Base-by-base conservation (phyloP, 2,797 vertebrate genomes). In the Bradypodion pumilum region DNA sequence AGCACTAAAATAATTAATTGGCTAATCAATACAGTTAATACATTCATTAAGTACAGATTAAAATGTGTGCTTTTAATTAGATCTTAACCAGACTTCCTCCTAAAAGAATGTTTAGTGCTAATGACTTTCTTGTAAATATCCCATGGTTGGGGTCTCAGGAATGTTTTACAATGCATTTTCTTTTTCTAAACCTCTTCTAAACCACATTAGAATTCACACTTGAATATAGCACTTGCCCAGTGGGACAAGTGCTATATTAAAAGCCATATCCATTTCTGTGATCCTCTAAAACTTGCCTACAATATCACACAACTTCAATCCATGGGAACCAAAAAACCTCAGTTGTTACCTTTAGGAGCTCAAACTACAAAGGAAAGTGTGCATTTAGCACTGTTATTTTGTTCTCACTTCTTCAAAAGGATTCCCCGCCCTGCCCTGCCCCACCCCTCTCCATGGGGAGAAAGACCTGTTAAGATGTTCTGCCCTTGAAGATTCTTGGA, bases 1-100 rank as follows among this genome's bases (percentile, higher is more conserved):
- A 76, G 79, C 27, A 63, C 35, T 85, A 81, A 83, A 85, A 77
- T 85, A 81, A 85, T 85, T 85, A 81, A 85, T 81, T 85, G 79
- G 40, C 74, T 70, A 72, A 85, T 85, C 74, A 85, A 85, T 85
- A 81, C 56, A 12, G 56, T 72, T 77, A 85, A 81, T 76, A 62
- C 81, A 70, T 81, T 76, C 84, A 81, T 85, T 81, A 85, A 63
- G 66, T 40, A 70, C 84, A 85, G 56, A 81, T 85, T 85, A 49
- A 72, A 81, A 77, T 85, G 65, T 77, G 74, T 80, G 66, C 13
- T 81, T 85, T 85, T 85, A 81, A 85, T 85, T 85, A 85, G 84
- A 63, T 85, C 69, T 81, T 85, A 80, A 85, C 72, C 75, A 74
- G 56, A 81, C 84, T 81, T 52, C 77, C 79, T 68, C 56, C 44